Base-by-base conservation (phyloP, 2,113 vertebrate species). In the Hipposideros armiger region DNA sequence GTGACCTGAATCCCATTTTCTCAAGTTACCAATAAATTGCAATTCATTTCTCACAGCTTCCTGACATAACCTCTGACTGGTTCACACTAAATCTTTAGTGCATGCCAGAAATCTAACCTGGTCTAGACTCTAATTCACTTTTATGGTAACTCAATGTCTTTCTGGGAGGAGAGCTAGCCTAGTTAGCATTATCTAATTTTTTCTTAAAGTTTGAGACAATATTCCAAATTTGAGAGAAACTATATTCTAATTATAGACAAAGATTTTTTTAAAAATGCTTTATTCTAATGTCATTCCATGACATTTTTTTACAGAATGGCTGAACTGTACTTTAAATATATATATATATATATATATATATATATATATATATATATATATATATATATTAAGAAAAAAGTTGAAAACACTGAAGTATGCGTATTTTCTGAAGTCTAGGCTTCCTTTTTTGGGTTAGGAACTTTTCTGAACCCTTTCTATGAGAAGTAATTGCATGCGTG, bases 11-110 rank as follows among this genome's bases (percentile, higher is more conserved):
- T 92, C 91, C 69, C 80, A 95, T 95, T 97, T 95, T 96, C 86
- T 96, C 96, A 96, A 96, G 93, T 97, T 96, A 96, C 82, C 95
- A 93, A 89, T 92, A 98, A 97, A 97, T 97, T 97, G 94, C 84
- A 95, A 87, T 97, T 97, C 95, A 96, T 97, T 97, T 90, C 72
- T 97, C 94, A 97, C 60, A 87, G 82, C 73, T 97, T 97, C 82
- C 88, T 93, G 97, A 96, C 88, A 97, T 96, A 96, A 97, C 91
- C 93, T 95, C 77, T 93, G 94, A 94, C 91, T 77, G 69, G 81
- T 93, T 97, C 88, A 83, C 62, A 91, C 91, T 95, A 94, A 97
- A 96, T 96, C 92, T 96, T 96, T 58, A 45, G 66, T 85, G 45
- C 95, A 93, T 77, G 76, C 30, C 56, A 93, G 95, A 92, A 93